Base-by-base conservation (phyloP, 2,113 vertebrate species). In the Carassius auratus region DNA sequence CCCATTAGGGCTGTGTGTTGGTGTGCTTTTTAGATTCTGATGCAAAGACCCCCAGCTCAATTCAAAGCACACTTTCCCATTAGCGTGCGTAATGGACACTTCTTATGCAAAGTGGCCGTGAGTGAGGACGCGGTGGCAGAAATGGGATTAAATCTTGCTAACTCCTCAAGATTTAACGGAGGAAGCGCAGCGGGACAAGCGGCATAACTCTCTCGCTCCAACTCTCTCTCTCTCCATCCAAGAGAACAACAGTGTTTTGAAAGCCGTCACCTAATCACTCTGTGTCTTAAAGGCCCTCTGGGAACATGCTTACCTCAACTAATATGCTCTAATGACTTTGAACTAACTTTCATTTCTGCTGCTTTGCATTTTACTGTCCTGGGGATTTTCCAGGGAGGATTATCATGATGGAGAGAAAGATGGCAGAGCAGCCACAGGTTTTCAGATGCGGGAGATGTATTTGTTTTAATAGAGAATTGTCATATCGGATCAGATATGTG, bases 1-100 rank as follows among this genome's bases (percentile, higher is more conserved):
- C 85, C 87, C 85, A 91, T 90, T 91, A 90, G 78, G 77, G 55
- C 55, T 23, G 75, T 23, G 48, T 74, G 80, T 69, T 84, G 69
- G 84, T 84, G 85, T 84, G 87, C 86, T 87, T 87, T 87, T 85
- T 83, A 74, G 69, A 84, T 79, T 82, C 71, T 84, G 79, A 83
- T 59, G 84, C 86, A 89, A 89, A 90, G 87, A 88, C 74, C 77
- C 59, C 21, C 87, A 88, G 84, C 91, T 91, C 89, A 90, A 88
- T 88, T 87, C 88, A 86, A 76, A 79, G 78, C 88, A 84, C 89
- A 85, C 85, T 87, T 87, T 88, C 78, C 80, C 90, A 92, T 92
- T 90, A 91, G 91, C 78, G 85, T 74, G 89, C 77, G 87, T 92
- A 92, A 89, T 89, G 88, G 91, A 91, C 90, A 85, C 83, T 87